Evolutionary conservation across 2,888 invertebrate species (phyloP), one percentile per base, ranked within the genome.

Genomic region (Pelosia muscerda): DNA sequence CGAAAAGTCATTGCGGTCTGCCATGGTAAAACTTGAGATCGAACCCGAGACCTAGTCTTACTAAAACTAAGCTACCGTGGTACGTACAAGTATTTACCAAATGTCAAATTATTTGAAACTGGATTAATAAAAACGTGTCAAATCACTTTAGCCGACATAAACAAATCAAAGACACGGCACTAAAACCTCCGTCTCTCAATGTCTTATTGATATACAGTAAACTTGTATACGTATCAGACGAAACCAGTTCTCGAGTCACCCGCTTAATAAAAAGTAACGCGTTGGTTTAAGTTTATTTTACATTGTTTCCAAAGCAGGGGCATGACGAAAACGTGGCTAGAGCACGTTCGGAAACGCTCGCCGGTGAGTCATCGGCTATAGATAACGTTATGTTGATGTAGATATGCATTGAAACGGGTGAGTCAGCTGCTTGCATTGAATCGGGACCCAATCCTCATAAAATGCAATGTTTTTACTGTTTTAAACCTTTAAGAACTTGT

Each of bases 321-420:
- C 72, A 68, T 73, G 73, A 76, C 81, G 68, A 68, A 75, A 80
- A 80, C 79, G 73, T 61, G 72, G 69, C 65, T 28, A 13, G 42
- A 62, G 26, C 56, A 49, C 31, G 60, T 34, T 65, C 61, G 66
- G 67, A 58, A 63, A 62, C 75, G 75, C 75, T 82, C 71, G 75
- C 68, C 69, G 63, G 78, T 87, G 88, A 88, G 69, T 88, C 88
- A 88, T 65, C 74, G 78, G 75, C 55, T 75, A 69, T 76, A 83
- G 75, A 59, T 34, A 34, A 31, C 34, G 38, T 62, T 28, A 80
- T 75, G 74, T 73, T 71, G 67, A 68, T 72, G 75, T 74, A 75
- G 71, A 79, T 73, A 60, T 69, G 65, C 69, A 31, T 69, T 26
- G 69, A 72, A 75, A 71, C 68, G 65, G 77, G 82, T 87, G 84